These are phyloP conservation scores for Cephus cinctus DNA, from an alignment of 1,140 invertebrate species.

Conservation along the genomic window DNA sequence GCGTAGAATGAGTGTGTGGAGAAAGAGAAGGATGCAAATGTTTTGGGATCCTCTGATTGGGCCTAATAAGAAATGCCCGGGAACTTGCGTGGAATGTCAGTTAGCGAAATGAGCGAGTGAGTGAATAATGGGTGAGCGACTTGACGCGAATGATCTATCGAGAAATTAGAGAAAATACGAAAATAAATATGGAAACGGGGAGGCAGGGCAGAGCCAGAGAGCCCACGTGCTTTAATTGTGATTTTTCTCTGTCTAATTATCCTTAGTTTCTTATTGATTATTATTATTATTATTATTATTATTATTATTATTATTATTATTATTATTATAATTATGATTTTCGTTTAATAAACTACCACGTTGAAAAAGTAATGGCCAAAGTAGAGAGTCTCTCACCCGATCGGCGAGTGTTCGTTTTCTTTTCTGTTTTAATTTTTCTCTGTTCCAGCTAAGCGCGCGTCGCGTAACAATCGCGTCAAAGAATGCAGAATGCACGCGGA, in stretches of 20 bases:
- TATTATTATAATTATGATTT: conserved; percentile 51
- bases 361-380: too few relatives aligned
- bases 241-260: conserved; percentile 40
- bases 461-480: too few relatives aligned
- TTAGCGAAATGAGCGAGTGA: too few relatives aligned
- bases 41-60: too few relatives aligned
- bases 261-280: conserved; percentile 39
- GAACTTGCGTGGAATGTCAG: too few relatives aligned
- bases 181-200: conserved; percentile 10
- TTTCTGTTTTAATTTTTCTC: conserved; percentile 5
- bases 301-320: conserved; percentile 38
- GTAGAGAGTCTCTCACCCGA: conserved; percentile 17
- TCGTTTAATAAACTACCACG: conserved; percentile 54
- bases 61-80: neutral
- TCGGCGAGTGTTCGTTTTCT: neutral
- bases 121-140: neutral
- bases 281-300: conserved; percentile 27
- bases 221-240: conserved; percentile 48
- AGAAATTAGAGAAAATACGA: conserved; percentile 1
- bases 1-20: neutral
- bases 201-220: conserved; percentile 28
- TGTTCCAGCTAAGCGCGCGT: conserved; percentile 24
- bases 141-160: conserved; percentile 2
- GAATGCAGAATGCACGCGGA: too few relatives aligned
- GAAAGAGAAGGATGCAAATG: neutral